phyloP scores from a whole-genome alignment of 1,140 invertebrate genomes.

The Bombyx mori region ASM3026992v2 NC_085115.1:1402501-1403000 shows the following conservation, averaged over 20 bases:
- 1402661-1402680: slow-evolving; percentile 35
- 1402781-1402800: slow-evolving; percentile 68
- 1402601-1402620: slow-evolving; percentile 44
- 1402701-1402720: slow-evolving; percentile 51
- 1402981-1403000: slow-evolving; percentile 11
- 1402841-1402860: slow-evolving; percentile 52
- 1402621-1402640: slow-evolving; percentile 32
- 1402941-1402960: slow-evolving; percentile 53
- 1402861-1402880: slow-evolving; percentile 50
- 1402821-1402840: slow-evolving; percentile 62
- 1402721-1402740: slow-evolving; percentile 34
- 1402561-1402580: slow-evolving; percentile 49
- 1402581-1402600: slow-evolving; percentile 62
- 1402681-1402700: slow-evolving; percentile 25
- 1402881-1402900: slow-evolving; percentile 47
- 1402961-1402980: slow-evolving; percentile 13
- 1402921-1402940: slow-evolving; percentile 52
- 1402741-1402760: slow-evolving; percentile 26
- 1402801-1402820: slow-evolving; percentile 62
- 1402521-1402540: slow-evolving; percentile 53
- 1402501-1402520: slow-evolving; percentile 57
- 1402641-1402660: slow-evolving; percentile 53
- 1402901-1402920: slow-evolving; percentile 30
- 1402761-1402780: slow-evolving; percentile 50
- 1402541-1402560: slow-evolving; percentile 51